Evolutionary conservation across 2,797 vertebrate genomes (phyloP).

Genomic region (Valencia hispanica): DNA sequence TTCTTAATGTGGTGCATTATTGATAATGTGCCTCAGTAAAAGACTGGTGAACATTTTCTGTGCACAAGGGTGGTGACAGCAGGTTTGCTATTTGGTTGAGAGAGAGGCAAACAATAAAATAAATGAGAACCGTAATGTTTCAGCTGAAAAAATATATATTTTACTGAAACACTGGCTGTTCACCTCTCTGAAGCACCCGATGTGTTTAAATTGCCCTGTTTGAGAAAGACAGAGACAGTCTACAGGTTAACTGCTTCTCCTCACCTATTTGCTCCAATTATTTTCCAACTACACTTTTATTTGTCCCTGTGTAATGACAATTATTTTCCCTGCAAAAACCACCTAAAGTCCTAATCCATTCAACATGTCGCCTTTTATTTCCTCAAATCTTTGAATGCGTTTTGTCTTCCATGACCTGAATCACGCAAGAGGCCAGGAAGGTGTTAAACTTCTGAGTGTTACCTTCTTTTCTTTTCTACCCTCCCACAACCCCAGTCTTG

Average conservation of each 20-base stretch:
- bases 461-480: not conserved
- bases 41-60: slow-evolving; percentile 36
- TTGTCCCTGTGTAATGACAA: not conserved
- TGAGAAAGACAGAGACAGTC: not conserved
- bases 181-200: not conserved
- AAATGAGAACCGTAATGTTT: slow-evolving; percentile 19
- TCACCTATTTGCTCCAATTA: not conserved
- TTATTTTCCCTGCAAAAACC: slow-evolving; percentile 5
- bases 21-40: slow-evolving; percentile 37
- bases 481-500: not conserved
- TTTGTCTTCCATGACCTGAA: slow-evolving; percentile 41
- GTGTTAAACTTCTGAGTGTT: slow-evolving; percentile 4
- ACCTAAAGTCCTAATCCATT: slow-evolving; percentile 10
- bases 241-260: not conserved
- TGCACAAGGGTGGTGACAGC: slow-evolving; percentile 32
- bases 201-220: not conserved
- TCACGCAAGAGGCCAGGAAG: slow-evolving; percentile 22
- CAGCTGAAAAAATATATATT: not conserved
- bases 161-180: slow-evolving; percentile 12
- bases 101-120: slow-evolving; percentile 22
- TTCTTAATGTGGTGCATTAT: slow-evolving; percentile 62
- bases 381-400: slow-evolving; percentile 27
- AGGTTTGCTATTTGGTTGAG: slow-evolving; percentile 23
- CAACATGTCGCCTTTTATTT: slow-evolving; percentile 28
- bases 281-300: slow-evolving; percentile 6